Base-by-base conservation (phyloP, 2,797 vertebrate genomes). In the Aplochiton taeniatus region DNA sequence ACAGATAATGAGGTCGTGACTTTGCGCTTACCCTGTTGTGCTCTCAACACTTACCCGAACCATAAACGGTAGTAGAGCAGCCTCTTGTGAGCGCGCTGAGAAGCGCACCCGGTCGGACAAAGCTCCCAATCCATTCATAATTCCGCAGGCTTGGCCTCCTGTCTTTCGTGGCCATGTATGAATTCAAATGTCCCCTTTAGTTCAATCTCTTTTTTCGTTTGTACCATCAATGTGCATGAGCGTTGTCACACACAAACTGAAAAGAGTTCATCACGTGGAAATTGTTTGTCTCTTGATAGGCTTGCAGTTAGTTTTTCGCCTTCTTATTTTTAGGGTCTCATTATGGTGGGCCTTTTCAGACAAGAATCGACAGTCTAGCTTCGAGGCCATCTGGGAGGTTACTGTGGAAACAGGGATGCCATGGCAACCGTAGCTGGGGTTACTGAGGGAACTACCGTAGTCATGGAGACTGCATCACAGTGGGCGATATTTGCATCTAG, bases 361-460 rank as follows among this genome's bases (percentile, higher is more conserved):
- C 69, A 31, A 65, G 9, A 72, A 84, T 84, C 80, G 83, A 82
- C 80, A 69, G 77, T 59, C 51, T 66, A 83, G 89, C 89, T 87
- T 89, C 90, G 82, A 90, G 92, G 93, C 91, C 94, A 95, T 94
- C 93, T 94, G 94, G 92, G 93, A 89, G 87, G 93, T 94, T 95
- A 91, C 92, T 93, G 91, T 83, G 82, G 92, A 94, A 95, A 95
- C 90, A 81, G 88, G 87, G 90, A 93, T 93, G 90, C 93, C 94
- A 97, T 97, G 94, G 96, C 93, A 98, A 98, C 96, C 93, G 90
- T 93, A 86, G 89, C 85, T 86, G 88, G 92, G 93, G 95, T 96
- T 95, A 95, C 95, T 91, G 89, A 88, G 96, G 94, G 95, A 95
- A 96, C 94, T 83, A 48, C 81, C 78, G 92, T 98, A 85, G 64